These are phyloP conservation scores for Pseudochromis fuscus DNA, from an alignment of 2,797 vertebrate species.

Conservation along the genomic window DNA sequence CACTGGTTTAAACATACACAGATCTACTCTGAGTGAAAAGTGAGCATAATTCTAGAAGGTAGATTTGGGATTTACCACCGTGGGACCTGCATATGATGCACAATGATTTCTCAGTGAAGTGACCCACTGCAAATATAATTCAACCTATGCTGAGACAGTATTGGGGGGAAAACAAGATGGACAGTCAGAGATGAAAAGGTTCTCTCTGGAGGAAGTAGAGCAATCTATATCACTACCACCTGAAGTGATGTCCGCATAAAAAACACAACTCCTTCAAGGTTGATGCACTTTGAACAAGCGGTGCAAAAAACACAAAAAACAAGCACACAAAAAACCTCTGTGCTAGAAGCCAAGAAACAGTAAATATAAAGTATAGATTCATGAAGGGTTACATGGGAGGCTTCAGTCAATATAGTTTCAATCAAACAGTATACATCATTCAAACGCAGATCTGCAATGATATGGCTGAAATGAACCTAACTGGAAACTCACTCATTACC, in stretches of 20 bases:
- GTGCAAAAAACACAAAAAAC: conserved; percentile 13
- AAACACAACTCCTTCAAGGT: conserved; percentile 24
- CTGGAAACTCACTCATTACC: not conserved
- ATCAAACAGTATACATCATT: not conserved
- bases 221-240: conserved; percentile 28
- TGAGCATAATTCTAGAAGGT: not conserved
- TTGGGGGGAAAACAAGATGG: conserved; percentile 50
- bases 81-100: conserved; percentile 17
- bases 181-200: conserved; percentile 53
- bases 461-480: not conserved
- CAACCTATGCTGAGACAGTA: conserved; percentile 18
- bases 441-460: not conserved
- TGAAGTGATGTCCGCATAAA: conserved; percentile 36
- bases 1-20: not conserved
- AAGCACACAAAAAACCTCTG: no score
- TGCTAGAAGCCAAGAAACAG: not conserved
- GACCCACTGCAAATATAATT: conserved; percentile 25
- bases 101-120: conserved; percentile 36
- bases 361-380: conserved; percentile 25
- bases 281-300: conserved; percentile 23
- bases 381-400: not conserved
- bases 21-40: conserved; percentile 4
- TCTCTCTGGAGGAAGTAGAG: conserved; percentile 40
- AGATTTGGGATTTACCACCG: conserved; percentile 20
- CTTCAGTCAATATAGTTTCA: not conserved